These are phyloP conservation scores for Pimpla rufipes DNA, from an alignment of 2,888 invertebrate genomes.

Conservation along the genomic window DNA sequence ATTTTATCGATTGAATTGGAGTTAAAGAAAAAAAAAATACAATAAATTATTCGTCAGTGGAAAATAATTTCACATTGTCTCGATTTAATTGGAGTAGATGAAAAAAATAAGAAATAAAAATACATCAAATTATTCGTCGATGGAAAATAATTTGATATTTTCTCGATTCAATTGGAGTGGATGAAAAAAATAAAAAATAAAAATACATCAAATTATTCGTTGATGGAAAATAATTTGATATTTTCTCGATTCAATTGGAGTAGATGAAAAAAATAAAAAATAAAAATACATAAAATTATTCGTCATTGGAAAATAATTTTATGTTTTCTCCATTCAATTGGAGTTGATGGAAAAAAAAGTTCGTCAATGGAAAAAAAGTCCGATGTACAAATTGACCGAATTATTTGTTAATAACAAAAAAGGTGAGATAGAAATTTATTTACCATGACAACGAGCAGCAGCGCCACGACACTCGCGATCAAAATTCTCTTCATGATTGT, in stretches of 20 bases:
- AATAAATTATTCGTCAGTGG: no score
- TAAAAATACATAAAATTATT: no score
- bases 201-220: no score
- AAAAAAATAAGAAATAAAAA: no score
- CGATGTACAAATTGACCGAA: no score
- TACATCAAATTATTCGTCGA: no score
- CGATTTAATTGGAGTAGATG: background rate
- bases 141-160: background rate
- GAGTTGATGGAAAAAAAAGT: background rate
- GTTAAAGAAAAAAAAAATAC: background rate
- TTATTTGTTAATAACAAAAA: background rate
- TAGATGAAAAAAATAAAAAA: background rate
- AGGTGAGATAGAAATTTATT: background rate
- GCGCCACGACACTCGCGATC: constrained; percentile 4
- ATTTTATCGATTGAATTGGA: background rate
- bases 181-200: background rate
- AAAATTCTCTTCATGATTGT: constrained; percentile 16
- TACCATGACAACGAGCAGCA: background rate
- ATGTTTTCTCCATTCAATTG: background rate
- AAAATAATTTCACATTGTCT: background rate
- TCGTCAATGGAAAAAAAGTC: background rate
- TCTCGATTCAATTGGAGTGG: background rate
- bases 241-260: background rate
- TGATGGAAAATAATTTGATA: background rate
- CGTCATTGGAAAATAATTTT: no score